A percentile compares a stretch with the other conserved stretches of the same genome.
Conservation (phyloP, 1,140 invertebrate species). For the Hylaeus volcanicus region DNA sequence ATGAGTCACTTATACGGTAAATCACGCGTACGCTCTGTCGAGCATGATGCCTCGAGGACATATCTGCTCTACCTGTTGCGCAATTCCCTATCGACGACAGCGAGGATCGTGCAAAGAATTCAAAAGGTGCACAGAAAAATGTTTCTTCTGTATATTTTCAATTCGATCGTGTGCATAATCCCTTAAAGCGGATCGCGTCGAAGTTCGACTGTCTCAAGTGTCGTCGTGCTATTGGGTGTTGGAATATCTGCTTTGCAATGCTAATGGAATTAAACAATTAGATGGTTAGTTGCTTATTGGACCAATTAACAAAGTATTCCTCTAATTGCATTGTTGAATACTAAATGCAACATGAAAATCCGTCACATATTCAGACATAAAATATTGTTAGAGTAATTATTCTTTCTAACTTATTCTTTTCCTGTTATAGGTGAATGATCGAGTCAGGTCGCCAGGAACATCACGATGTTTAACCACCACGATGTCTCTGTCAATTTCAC, state of each 20-base stretch:
- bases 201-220: too few species aligned
- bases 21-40: conserved; percentile 64
- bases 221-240: too few species aligned
- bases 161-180: conserved; percentile 17
- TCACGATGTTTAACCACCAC: conserved; percentile 73
- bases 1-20: conserved; percentile 70
- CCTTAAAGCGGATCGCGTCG: not conserved
- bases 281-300: too few species aligned
- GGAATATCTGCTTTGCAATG: too few species aligned
- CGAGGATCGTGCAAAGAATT: conserved; percentile 65
- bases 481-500: conserved; percentile 71
- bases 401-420: not conserved
- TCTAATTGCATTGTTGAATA: too few species aligned
- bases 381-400: not conserved
- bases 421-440: conserved; percentile 76
- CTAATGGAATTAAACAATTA: too few species aligned
- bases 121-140: conserved; percentile 36
- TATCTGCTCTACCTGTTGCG: conserved; percentile 75
- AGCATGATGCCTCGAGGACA: conserved; percentile 69
- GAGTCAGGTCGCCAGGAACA: conserved; percentile 77
- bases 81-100: conserved; percentile 64
- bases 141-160: conserved; percentile 11
- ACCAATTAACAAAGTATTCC: too few species aligned
- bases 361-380: not conserved
- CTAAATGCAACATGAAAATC: too few species aligned